Evolutionary conservation across 2,888 invertebrate species (phyloP), one percentile per base, ranked within the genome.

Genomic region (Hirudinaria manillensis): DNA sequence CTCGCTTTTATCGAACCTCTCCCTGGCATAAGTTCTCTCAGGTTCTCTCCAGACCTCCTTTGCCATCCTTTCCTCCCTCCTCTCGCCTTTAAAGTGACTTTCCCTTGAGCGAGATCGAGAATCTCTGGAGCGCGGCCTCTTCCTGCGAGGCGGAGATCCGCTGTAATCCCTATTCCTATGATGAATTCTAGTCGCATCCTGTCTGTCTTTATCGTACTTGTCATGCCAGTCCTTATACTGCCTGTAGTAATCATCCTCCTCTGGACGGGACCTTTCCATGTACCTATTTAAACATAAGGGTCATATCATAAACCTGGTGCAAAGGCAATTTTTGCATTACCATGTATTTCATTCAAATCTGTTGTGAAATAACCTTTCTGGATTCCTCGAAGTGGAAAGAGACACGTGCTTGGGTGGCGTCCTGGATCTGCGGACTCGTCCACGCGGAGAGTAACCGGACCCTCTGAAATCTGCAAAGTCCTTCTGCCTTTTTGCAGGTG

Each of bases 171-270:
- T 24, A 19, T 55, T 29, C 56, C 56, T 72, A 0, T 56, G 29
- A 34, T 10, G 32, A 38, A 29, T 71, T 55, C 24, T 71, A 51
- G 21, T 27, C 45, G 19, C 53, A 51, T 24, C 51, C 6, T 29
- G 21, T 71, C 32, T 32, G 29, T 16, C 45, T 34, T 38, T 16
- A 2, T 36, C 72, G 32, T 56, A 72, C 21, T 72, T 72, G 32
- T 53, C 56, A 19, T 72, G 55, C 72, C 72, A 72, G 3, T 72
- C 72, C 32, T 53, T 55, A n/a, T 36, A 72, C 29, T 56, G 24
- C 36, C 24, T n/a, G 56, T 56, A 72, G 7, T 72, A 72, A 24
- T 72, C 72, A 16, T 27, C n/a, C 72, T 36, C 51, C 27, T 34
- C 34, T 29, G 56, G 72, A 21, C 56, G 53, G n/a, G 55, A 53